Evolutionary conservation across 2,113 vertebrate species (phyloP).

Genomic region (Hydrolagus affinis): DNA sequence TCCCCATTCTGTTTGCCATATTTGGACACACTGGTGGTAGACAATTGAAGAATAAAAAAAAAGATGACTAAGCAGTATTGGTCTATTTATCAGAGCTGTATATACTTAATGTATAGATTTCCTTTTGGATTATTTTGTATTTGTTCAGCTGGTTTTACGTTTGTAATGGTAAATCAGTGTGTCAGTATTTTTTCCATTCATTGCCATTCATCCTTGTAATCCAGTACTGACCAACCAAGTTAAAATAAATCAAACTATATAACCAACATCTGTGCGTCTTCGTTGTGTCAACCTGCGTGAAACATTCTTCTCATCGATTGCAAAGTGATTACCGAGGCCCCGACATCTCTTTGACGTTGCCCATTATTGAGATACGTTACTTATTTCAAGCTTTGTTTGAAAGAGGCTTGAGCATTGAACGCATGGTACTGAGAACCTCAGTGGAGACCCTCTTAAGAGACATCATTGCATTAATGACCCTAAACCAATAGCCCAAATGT

Average conservation of each 20-base stretch:
- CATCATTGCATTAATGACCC: too few relatives aligned
- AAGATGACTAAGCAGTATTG: constrained; percentile 65
- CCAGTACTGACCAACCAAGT: constrained; percentile 36
- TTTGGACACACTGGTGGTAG: constrained; percentile 34
- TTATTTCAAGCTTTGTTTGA: too few relatives aligned
- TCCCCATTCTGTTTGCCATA: not conserved
- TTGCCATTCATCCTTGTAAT: constrained; percentile 55
- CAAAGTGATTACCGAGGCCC: too few relatives aligned
- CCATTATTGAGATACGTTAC: too few relatives aligned
- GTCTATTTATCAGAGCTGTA: constrained; percentile 93
- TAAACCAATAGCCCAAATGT: too few relatives aligned
- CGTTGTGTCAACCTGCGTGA: not conserved
- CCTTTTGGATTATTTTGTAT: constrained; percentile 72
- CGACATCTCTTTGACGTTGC: constrained; percentile 3
- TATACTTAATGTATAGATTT: constrained; percentile 82
- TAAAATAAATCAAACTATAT: constrained; percentile 25
- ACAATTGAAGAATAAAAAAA: constrained; percentile 40
- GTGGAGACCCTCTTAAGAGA: too few relatives aligned
- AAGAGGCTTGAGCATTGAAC: too few relatives aligned
- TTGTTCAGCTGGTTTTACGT: constrained; percentile 49
- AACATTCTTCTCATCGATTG: not conserved
- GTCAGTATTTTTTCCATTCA: constrained; percentile 46
- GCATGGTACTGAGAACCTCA: too few relatives aligned
- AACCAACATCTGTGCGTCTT: not conserved
- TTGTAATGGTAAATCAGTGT: constrained; percentile 42